Evolutionary conservation across 2,797 vertebrate genomes (phyloP).

Genomic region (Clarias fuscus): DNA sequence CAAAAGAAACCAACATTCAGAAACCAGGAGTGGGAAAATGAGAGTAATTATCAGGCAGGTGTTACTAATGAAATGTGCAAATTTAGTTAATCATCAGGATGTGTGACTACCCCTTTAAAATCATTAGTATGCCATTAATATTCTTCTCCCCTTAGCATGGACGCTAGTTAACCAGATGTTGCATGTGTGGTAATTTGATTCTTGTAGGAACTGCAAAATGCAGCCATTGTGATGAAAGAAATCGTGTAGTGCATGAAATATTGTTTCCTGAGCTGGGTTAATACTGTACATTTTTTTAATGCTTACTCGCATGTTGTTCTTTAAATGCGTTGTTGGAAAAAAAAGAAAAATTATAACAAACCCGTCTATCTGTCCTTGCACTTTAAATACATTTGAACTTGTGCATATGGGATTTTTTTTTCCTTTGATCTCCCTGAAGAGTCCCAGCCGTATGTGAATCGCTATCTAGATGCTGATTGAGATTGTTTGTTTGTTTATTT

Average conservation of each 20-base stretch:
- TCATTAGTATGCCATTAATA: neutral
- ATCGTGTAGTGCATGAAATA: neutral
- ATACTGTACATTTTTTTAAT: neutral
- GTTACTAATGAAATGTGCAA: neutral
- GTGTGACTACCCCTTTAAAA: neutral
- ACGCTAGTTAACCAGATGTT: neutral
- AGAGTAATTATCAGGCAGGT: neutral
- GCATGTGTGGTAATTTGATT: neutral
- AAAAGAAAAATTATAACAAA: too few relatives aligned
- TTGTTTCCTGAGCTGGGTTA: neutral
- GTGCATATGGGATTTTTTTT: conserved; percentile 66
- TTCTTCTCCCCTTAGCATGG: neutral
- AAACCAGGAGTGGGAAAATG: neutral
- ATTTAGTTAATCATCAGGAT: neutral
- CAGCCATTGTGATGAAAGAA: neutral
- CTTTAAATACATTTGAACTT: conserved; percentile 67
- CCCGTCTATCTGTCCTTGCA: neutral
- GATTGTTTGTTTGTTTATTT: conserved; percentile 61
- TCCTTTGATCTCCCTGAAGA: conserved; percentile 67
- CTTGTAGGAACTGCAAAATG: neutral
- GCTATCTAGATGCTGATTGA: conserved; percentile 64
- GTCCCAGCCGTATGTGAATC: conserved; percentile 64
- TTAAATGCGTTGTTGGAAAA: neutral
- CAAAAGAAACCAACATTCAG: neutral
- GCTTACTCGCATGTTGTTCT: neutral